Percentiles rank a stretch among this genome's conserved stretches.
Conservation (phyloP, 2,888 invertebrate species). For the Dicycla oo region DNA sequence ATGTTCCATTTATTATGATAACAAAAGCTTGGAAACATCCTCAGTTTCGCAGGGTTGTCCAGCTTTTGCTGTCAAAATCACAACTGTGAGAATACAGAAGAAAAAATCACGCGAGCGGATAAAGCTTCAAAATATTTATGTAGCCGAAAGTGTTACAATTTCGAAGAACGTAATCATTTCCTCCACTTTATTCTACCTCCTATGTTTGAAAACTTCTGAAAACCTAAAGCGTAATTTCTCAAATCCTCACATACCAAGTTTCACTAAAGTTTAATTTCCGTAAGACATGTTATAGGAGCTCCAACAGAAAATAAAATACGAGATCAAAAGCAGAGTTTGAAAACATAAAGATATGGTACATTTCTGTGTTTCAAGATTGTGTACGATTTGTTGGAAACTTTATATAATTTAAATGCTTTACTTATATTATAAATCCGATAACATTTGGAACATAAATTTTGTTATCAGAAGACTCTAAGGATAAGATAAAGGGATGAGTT, state of each 20-base stretch:
- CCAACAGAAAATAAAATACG: slow-evolving; percentile 42
- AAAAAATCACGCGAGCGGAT: too few species aligned
- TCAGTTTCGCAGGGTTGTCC: too few species aligned
- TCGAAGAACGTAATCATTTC: too few species aligned
- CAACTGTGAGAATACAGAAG: too few species aligned
- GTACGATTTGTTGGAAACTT: slow-evolving; percentile 59
- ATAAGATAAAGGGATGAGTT: slow-evolving; percentile 74
- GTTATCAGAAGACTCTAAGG: slow-evolving; percentile 72
- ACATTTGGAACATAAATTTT: slow-evolving; percentile 69
- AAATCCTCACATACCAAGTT: slow-evolving; percentile 18
- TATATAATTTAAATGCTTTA: slow-evolving; percentile 62
- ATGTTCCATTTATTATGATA: too few species aligned
- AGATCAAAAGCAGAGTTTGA: slow-evolving; percentile 42
- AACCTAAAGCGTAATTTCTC: slow-evolving; percentile 5
- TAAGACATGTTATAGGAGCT: slow-evolving; percentile 18
- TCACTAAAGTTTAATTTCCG: slow-evolving; percentile 29
- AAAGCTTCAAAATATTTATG: too few species aligned
- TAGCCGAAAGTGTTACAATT: too few species aligned
- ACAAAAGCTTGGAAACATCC: too few species aligned
- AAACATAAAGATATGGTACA: slow-evolving; percentile 45
- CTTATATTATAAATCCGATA: slow-evolving; percentile 60
- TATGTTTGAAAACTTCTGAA: too few species aligned
- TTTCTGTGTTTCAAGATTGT: slow-evolving; percentile 45
- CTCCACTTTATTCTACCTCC: too few species aligned
- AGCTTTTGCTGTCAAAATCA: too few species aligned